Conservation (phyloP, 2,888 invertebrate species). For the Timema podura region DNA sequence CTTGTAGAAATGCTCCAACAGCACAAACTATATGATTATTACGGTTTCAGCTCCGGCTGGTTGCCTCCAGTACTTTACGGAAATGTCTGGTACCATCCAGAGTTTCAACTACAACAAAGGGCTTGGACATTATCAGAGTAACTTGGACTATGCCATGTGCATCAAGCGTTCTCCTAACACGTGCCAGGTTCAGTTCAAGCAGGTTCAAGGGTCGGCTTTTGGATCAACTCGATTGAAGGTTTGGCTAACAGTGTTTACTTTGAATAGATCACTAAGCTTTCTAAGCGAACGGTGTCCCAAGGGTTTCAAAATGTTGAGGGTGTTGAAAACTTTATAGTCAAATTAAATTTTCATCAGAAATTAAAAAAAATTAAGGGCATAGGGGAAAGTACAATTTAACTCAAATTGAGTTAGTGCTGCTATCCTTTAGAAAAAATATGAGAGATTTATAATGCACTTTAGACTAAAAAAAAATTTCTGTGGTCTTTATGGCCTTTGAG, state of each 20-base stretch:
- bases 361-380: no score
- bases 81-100: slow-evolving; percentile 52
- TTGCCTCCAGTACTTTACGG: slow-evolving; percentile 63
- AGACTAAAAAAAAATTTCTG: no score
- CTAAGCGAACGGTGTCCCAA: no score
- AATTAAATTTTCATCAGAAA: no score
- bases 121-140: slow-evolving; percentile 53
- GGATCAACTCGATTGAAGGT: slow-evolving; percentile 26
- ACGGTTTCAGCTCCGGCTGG: slow-evolving; percentile 55
- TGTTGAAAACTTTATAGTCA: no score
- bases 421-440: no score
- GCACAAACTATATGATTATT: background rate
- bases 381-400: no score
- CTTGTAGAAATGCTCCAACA: background rate
- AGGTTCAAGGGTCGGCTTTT: slow-evolving; percentile 17
- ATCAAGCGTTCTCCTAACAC: slow-evolving; percentile 54
- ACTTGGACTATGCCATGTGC: slow-evolving; percentile 59
- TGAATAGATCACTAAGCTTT: no score
- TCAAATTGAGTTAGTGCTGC: no score
- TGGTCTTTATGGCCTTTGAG: no score
- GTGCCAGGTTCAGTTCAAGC: slow-evolving; percentile 36
- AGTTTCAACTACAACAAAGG: slow-evolving; percentile 58
- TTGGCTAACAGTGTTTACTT: background rate
- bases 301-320: no score
- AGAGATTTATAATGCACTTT: no score